Conservation (phyloP, 2,113 vertebrate species). For the Mastomys natalensis region DNA sequence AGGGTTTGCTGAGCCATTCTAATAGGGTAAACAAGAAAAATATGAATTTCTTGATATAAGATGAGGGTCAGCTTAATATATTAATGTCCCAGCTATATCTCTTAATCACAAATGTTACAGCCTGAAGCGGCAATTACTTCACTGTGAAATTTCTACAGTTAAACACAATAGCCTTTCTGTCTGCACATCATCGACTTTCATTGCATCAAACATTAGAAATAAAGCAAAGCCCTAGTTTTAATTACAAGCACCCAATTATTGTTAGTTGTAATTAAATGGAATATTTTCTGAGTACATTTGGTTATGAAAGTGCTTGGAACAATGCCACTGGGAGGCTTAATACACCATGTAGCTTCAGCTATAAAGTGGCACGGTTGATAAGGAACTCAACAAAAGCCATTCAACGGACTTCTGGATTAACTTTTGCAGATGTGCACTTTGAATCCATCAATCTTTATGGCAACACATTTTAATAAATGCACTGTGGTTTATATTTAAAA, state of each 20-base stretch:
- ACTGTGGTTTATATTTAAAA: slow-evolving; percentile 69
- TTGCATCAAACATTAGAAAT: slow-evolving; percentile 59
- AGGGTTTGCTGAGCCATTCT: slow-evolving; percentile 76
- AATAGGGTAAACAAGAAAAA: slow-evolving; percentile 84
- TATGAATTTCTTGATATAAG: slow-evolving; percentile 78
- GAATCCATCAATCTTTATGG: slow-evolving; percentile 68
- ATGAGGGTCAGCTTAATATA: slow-evolving; percentile 82
- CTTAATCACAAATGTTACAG: slow-evolving; percentile 76
- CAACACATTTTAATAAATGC: slow-evolving; percentile 68
- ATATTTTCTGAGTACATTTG: slow-evolving; percentile 65
- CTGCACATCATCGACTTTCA: background rate
- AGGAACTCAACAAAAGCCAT: slow-evolving; percentile 41
- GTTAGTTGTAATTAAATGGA: slow-evolving; percentile 69
- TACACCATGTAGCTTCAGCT: background rate
- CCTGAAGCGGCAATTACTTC: slow-evolving; percentile 32
- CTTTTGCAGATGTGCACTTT: slow-evolving; percentile 51
- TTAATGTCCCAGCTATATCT: slow-evolving; percentile 41
- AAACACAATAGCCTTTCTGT: slow-evolving; percentile 49
- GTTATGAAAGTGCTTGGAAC: background rate
- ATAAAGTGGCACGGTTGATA: slow-evolving; percentile 62
- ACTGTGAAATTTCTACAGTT: slow-evolving; percentile 49
- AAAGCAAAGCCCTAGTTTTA: slow-evolving; percentile 54
- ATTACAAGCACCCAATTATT: slow-evolving; percentile 46
- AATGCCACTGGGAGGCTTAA: slow-evolving; percentile 22
- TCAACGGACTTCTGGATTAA: slow-evolving; percentile 35